Evolutionary conservation across 30 jellyfish, hydroid and myxozoan species (phyloP).

Genomic region (Turritopsis rubra): DNA sequence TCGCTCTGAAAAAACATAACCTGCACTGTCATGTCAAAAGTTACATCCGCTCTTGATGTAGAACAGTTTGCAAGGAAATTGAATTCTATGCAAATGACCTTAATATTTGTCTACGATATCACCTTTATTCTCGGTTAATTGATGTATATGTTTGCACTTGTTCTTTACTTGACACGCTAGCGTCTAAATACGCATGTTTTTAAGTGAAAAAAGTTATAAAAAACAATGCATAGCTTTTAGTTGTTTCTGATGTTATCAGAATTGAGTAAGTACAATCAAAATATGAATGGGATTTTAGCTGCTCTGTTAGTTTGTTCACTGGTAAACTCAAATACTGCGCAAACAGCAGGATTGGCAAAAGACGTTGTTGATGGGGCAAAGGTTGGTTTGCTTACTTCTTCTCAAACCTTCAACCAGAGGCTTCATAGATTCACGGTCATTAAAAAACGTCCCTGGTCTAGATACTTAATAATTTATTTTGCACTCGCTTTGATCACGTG

Average conservation of each 20-base stretch:
- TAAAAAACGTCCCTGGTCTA: too few species aligned
- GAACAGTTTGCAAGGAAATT: neutral
- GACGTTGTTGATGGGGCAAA: neutral
- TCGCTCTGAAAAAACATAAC: too few species aligned
- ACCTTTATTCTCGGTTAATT: neutral
- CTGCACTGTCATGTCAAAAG: too few species aligned
- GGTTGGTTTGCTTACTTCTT: too few species aligned
- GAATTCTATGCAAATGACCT: neutral
- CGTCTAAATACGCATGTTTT: too few species aligned
- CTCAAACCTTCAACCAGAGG: too few species aligned
- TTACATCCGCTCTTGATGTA: neutral
- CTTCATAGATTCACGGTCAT: too few species aligned
- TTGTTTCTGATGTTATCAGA: too few species aligned
- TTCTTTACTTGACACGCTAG: neutral
- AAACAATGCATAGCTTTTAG: too few species aligned
- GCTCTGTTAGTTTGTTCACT: neutral
- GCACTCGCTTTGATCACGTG: too few species aligned
- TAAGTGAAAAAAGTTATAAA: too few species aligned
- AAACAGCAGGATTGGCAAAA: neutral
- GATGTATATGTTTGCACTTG: neutral
- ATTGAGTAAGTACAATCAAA: neutral
- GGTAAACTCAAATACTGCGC: neutral
- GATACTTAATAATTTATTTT: too few species aligned
- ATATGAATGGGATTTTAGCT: neutral
- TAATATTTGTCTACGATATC: neutral